phyloP scores from a whole-genome alignment of 2,888 invertebrate genomes.

The Tupiocoris notatus region DNA sequence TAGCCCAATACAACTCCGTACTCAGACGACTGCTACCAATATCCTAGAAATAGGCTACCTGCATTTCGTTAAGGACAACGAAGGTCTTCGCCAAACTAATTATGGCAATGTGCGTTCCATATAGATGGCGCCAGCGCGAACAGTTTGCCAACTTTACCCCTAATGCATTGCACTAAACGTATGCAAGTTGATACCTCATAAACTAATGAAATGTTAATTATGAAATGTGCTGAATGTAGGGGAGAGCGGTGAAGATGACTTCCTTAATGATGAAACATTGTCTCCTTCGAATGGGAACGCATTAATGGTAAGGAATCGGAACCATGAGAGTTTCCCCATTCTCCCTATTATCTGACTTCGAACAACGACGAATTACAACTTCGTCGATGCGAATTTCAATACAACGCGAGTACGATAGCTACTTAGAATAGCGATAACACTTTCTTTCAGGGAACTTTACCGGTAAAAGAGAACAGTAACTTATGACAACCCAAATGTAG shows the following conservation, averaged over 20 bases:
- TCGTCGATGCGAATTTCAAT: no score
- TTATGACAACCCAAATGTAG: no score
- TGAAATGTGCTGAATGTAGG: neutral
- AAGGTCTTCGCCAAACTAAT: neutral
- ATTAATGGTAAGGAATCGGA: neutral
- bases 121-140: no score
- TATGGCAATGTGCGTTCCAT: neutral
- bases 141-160: neutral
- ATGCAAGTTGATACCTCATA: conserved; percentile 35
- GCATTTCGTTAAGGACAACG: neutral
- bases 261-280: neutral
- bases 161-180: conserved; percentile 23
- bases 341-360: no score
- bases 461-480: no score
- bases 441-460: no score
- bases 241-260: neutral
- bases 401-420: no score
- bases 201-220: conserved; percentile 39
- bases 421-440: no score
- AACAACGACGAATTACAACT: no score
- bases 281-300: neutral
- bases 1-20: neutral
- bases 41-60: neutral
- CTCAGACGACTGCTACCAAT: neutral
- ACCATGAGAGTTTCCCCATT: neutral